These are phyloP conservation scores for Oreochromis tanganicae DNA, from an alignment of 2,113 vertebrate species.

Conservation along the genomic window DNA sequence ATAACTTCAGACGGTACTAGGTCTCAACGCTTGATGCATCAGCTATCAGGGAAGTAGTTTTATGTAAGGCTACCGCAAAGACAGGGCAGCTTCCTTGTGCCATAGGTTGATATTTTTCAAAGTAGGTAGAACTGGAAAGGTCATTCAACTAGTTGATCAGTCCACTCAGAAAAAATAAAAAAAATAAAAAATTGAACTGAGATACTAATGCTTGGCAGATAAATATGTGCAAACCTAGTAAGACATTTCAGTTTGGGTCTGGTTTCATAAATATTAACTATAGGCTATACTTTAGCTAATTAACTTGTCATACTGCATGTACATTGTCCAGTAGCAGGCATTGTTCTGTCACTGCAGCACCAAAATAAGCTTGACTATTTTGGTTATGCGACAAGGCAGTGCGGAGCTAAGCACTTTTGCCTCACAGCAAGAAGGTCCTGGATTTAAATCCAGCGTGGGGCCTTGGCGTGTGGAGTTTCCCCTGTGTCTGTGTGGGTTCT, in stretches of 20 bases:
- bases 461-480: not conserved
- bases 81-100: not conserved
- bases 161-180: accelerated
- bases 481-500: not conserved
- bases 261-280: not conserved
- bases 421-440: not conserved
- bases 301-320: not conserved
- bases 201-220: not conserved
- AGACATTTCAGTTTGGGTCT: not conserved
- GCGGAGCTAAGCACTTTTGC: not conserved
- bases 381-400: not conserved
- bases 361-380: not conserved
- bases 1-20: not conserved
- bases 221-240: not conserved
- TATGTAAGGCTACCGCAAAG: not conserved
- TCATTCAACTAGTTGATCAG: not conserved
- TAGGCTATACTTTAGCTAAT: not conserved
- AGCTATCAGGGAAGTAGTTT: not conserved
- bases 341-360: not conserved
- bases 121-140: not conserved
- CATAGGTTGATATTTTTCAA: not conserved
- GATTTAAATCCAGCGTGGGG: not conserved
- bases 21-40: not conserved
- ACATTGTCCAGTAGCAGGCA: not conserved
- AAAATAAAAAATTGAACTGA: not conserved